Conservation (phyloP, 2,888 invertebrate genomes). For the Liodrosophila aerea region DNA sequence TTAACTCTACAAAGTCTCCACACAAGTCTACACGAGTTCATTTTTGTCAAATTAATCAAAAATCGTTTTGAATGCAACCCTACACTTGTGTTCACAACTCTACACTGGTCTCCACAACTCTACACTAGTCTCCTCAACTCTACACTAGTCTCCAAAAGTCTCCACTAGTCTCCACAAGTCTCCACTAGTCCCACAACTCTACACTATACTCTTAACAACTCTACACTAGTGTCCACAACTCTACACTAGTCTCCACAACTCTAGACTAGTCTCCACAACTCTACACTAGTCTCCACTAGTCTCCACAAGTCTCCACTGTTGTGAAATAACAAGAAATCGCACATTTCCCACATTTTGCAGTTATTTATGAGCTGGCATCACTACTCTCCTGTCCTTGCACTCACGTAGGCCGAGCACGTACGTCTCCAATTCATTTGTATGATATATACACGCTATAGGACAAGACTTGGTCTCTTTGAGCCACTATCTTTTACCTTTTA, state of each 20-base stretch:
- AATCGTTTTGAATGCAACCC: too few relatives aligned
- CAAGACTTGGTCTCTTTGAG: background rate
- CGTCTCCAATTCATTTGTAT: constrained; percentile 40
- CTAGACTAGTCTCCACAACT: background rate
- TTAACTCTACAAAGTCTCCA: constrained; percentile 13
- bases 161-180: constrained; percentile 10
- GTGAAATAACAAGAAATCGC: background rate
- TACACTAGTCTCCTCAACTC: constrained; percentile 14
- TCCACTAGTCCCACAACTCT: background rate
- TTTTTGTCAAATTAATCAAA: background rate
- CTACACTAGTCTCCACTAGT: background rate
- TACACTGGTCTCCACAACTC: constrained; percentile 6
- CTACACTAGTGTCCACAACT: too few relatives aligned
- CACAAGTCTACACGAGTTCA: constrained; percentile 3
- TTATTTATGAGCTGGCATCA: background rate
- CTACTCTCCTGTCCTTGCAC: constrained; percentile 11
- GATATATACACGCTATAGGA: constrained; percentile 37
- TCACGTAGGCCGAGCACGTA: constrained; percentile 55
- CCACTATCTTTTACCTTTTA: background rate
- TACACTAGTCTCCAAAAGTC: constrained; percentile 24
- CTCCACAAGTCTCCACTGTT: constrained; percentile 15
- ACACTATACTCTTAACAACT: background rate
- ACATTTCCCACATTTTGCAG: background rate
- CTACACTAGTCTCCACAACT: too few relatives aligned
- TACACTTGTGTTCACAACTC: too few relatives aligned